Evolutionary conservation across 2,113 vertebrate genomes (phyloP).

Genomic region (Heptranchias perlo): DNA sequence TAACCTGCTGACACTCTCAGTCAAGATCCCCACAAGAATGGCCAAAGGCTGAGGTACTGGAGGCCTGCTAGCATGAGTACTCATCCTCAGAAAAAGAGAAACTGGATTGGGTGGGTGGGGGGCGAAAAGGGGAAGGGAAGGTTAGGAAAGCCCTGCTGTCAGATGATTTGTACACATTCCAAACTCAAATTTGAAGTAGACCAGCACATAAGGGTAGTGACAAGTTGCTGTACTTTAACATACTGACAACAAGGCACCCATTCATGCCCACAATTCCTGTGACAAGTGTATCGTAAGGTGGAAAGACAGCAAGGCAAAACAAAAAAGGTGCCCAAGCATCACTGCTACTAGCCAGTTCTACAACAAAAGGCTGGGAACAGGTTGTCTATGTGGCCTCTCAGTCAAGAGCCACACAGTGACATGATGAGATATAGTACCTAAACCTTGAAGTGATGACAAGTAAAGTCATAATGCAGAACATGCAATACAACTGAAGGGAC

Average conservation of each 20-base stretch:
- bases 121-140: no score
- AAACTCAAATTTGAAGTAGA: not conserved
- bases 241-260: not conserved
- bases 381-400: not conserved
- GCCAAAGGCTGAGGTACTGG: not conserved
- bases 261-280: not conserved
- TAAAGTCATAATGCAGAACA: not conserved
- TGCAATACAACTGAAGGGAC: not conserved
- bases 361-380: not conserved
- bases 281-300: not conserved
- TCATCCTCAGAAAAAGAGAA: not conserved
- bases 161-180: not conserved
- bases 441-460: not conserved
- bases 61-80: not conserved
- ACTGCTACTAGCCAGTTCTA: not conserved
- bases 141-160: not conserved
- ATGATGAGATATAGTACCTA: not conserved
- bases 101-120: not conserved
- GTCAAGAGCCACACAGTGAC: not conserved
- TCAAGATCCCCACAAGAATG: not conserved
- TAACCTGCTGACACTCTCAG: not conserved
- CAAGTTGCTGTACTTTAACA: not conserved
- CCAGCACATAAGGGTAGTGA: not conserved
- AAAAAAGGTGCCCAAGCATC: not conserved
- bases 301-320: not conserved